Percentiles rank a stretch among this genome's conserved stretches.
phyloP scores from a whole-genome alignment of 2,797 vertebrate genomes.

The Sarcophilus harrisii region DNA sequence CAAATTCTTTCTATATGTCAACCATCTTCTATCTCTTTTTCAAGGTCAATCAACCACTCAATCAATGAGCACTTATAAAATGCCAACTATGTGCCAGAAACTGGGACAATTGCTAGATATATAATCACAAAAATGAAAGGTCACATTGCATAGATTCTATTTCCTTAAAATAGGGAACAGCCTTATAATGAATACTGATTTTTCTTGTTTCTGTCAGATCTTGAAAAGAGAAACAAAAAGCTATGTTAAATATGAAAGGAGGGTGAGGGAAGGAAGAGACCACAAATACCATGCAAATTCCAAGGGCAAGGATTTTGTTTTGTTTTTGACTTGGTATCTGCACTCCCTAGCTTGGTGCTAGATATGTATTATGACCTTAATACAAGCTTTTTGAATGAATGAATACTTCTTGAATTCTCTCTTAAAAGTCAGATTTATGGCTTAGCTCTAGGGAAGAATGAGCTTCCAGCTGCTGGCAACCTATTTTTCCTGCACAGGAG shows the following conservation, averaged over 20 bases:
- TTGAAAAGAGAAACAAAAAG: background rate
- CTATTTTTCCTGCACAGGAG: constrained; percentile 26
- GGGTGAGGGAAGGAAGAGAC: background rate
- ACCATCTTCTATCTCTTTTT: background rate
- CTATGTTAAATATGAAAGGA: background rate
- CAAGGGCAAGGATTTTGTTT: background rate
- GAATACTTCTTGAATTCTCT: constrained; percentile 10
- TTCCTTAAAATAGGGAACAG: background rate
- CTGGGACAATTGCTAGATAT: background rate
- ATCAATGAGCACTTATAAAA: background rate
- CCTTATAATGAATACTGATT: background rate
- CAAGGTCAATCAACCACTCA: background rate
- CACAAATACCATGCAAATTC: background rate
- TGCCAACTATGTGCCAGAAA: background rate
- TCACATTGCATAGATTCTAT: background rate
- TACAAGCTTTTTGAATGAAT: background rate
- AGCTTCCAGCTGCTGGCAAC: constrained; percentile 38
- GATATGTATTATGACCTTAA: background rate
- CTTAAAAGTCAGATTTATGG: constrained; percentile 21
- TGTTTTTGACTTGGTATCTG: background rate
- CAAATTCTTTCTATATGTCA: background rate
- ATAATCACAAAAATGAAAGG: background rate
- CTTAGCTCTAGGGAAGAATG: constrained; percentile 33
- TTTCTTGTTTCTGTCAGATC: background rate
- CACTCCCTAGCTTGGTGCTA: background rate